phyloP scores from a whole-genome alignment of 1,140 invertebrate species.

The Heliconius melpomene region DNA sequence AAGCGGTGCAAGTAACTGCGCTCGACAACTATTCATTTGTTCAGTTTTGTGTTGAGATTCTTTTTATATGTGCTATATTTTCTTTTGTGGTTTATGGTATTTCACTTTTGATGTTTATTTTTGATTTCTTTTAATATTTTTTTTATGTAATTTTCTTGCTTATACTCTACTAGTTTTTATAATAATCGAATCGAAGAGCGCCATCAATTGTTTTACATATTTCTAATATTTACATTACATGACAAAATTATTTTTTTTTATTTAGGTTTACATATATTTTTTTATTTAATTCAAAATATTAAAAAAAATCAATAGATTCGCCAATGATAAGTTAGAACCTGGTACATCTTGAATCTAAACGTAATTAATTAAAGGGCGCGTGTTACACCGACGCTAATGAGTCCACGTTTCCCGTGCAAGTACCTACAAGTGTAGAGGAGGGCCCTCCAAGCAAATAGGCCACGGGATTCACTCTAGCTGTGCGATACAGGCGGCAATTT shows the following conservation, averaged over 20 bases:
- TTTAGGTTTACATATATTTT: too few relatives aligned
- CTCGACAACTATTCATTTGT: constrained; percentile 28
- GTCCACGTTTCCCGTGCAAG: constrained; percentile 40
- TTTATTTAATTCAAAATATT: too few relatives aligned
- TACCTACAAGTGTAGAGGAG: constrained; percentile 36
- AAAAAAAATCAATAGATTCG: not conserved
- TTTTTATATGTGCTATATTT: not conserved
- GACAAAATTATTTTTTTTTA: too few relatives aligned
- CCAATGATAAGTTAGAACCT: not conserved
- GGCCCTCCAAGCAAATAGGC: constrained; percentile 41
- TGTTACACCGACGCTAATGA: constrained; percentile 43
- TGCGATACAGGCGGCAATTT: constrained; percentile 21
- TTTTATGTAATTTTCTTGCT: too few relatives aligned
- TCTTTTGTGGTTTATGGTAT: not conserved
- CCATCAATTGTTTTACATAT: too few relatives aligned
- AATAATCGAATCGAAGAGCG: too few relatives aligned
- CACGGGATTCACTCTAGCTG: constrained; percentile 36
- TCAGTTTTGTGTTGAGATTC: not conserved
- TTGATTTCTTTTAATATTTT: not conserved
- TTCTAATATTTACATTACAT: too few relatives aligned
- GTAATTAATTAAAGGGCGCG: constrained; percentile 29
- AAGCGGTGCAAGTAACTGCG: constrained; percentile 28
- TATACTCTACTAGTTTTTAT: too few relatives aligned
- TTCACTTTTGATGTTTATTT: not conserved
- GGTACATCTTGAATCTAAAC: constrained; percentile 20